Percentiles rank a stretch among this genome's conserved stretches.
phyloP scores from a whole-genome alignment of 2,888 invertebrate genomes.

The Tryphoninae sp. region DNA sequence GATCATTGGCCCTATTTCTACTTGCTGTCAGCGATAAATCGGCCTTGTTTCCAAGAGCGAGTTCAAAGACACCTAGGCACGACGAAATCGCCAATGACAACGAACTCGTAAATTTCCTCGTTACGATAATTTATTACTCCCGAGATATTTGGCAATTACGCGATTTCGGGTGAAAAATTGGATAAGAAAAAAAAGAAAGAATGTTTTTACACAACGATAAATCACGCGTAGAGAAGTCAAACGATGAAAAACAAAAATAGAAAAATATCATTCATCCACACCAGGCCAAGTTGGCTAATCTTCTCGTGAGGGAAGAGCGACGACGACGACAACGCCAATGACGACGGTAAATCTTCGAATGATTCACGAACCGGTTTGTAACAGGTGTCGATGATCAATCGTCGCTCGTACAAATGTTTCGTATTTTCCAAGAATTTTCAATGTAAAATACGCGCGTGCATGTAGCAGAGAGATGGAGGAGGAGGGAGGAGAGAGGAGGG shows the following conservation, averaged over 20 bases:
- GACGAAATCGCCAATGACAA: not conserved
- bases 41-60: not conserved
- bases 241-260: not conserved
- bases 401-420: constrained; percentile 20
- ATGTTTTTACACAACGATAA: too few relatives aligned
- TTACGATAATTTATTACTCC: constrained; percentile 26
- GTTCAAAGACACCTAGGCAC: not conserved
- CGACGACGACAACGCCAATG: not conserved
- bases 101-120: not conserved
- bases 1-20: not conserved
- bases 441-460: not conserved
- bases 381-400: constrained; percentile 51
- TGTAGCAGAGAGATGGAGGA: not conserved
- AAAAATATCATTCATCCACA: constrained; percentile 3
- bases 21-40: not conserved
- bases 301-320: not conserved
- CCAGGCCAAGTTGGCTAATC: not conserved
- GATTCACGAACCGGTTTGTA: constrained; percentile 33
- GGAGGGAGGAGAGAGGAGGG: not conserved
- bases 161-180: too few relatives aligned
- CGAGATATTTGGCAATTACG: too few relatives aligned
- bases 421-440: constrained; percentile 32
- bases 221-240: too few relatives aligned
- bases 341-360: constrained; percentile 18
- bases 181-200: too few relatives aligned